Evolutionary conservation across 2,797 vertebrate genomes (phyloP).

Genomic region (Peromyscus eremicus): DNA sequence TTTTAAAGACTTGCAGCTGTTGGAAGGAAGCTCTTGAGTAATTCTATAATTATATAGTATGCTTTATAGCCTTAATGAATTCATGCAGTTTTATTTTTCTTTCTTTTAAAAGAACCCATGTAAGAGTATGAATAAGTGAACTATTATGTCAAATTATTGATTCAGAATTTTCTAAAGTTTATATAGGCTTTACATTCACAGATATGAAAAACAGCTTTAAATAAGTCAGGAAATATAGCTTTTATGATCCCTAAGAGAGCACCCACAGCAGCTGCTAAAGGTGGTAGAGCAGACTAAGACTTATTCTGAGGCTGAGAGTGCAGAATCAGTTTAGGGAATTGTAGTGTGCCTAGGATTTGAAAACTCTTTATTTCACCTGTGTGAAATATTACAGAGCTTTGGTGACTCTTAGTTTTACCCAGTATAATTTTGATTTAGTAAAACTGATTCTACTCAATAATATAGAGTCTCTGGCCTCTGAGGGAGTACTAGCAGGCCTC

Average conservation of each 20-base stretch:
- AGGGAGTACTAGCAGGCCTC: constrained; percentile 8
- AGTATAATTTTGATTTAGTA: constrained; percentile 19
- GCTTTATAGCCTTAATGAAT: constrained; percentile 59
- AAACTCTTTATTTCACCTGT: constrained; percentile 70
- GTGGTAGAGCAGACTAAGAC: constrained; percentile 57
- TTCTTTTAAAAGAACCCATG: constrained; percentile 56
- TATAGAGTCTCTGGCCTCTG: constrained; percentile 18
- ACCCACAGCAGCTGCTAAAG: neutral
- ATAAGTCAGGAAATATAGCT: constrained; percentile 59
- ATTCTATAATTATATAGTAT: constrained; percentile 61
- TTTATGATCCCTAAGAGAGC: constrained; percentile 65
- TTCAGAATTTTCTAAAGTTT: constrained; percentile 52
- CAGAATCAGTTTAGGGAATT: constrained; percentile 74
- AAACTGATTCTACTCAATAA: constrained; percentile 45
- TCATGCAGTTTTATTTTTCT: constrained; percentile 62
- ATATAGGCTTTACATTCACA: constrained; percentile 40
- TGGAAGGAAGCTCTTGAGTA: constrained; percentile 65
- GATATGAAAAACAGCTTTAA: constrained; percentile 29
- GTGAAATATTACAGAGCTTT: constrained; percentile 67
- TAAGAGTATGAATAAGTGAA: constrained; percentile 29
- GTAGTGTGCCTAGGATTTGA: constrained; percentile 42
- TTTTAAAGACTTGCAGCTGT: constrained; percentile 65
- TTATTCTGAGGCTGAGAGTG: constrained; percentile 64
- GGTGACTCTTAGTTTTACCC: constrained; percentile 57
- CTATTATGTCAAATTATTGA: constrained; percentile 66